phyloP scores from a whole-genome alignment of 1,140 invertebrate species.

The Zaprionus taronus region DNA sequence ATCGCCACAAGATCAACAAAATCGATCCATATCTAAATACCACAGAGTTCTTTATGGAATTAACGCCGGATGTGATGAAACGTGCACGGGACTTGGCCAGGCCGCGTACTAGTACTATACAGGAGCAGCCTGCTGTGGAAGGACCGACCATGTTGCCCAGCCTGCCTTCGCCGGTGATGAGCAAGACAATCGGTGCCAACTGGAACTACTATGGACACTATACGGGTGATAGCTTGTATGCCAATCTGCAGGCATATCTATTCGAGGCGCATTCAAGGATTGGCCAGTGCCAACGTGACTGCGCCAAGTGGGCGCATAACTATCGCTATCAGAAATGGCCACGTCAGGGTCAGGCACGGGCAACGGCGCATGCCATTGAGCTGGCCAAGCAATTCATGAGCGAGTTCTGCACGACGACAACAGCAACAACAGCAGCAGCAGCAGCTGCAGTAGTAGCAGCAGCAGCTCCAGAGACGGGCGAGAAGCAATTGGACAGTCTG shows the following conservation, averaged over 20 bases:
- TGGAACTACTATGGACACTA: constrained; percentile 86
- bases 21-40: constrained; percentile 92
- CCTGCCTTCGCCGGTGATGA: constrained; percentile 72
- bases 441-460: background rate
- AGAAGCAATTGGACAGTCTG: constrained; percentile 86
- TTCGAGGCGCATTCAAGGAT: constrained; percentile 92
- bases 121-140: constrained; percentile 12
- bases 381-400: constrained; percentile 78
- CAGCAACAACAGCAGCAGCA: constrained; percentile 1
- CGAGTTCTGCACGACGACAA: constrained; percentile 58
- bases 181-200: constrained; percentile 83
- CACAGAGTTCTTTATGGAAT: constrained; percentile 92
- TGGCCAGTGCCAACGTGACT: constrained; percentile 89
- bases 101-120: constrained; percentile 51
- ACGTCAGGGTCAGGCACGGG: constrained; percentile 54
- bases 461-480: constrained; percentile 40
- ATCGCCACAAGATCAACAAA: constrained; percentile 90
- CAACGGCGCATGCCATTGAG: constrained; percentile 71
- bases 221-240: constrained; percentile 87
- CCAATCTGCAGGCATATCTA: constrained; percentile 93
- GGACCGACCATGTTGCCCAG: constrained; percentile 47
- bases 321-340: constrained; percentile 83
- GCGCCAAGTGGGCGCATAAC: constrained; percentile 88
- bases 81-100: constrained; percentile 71
- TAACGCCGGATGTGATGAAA: constrained; percentile 88